phyloP scores from a whole-genome alignment of 2,888 invertebrate genomes.

The Tortrix viridana region DNA sequence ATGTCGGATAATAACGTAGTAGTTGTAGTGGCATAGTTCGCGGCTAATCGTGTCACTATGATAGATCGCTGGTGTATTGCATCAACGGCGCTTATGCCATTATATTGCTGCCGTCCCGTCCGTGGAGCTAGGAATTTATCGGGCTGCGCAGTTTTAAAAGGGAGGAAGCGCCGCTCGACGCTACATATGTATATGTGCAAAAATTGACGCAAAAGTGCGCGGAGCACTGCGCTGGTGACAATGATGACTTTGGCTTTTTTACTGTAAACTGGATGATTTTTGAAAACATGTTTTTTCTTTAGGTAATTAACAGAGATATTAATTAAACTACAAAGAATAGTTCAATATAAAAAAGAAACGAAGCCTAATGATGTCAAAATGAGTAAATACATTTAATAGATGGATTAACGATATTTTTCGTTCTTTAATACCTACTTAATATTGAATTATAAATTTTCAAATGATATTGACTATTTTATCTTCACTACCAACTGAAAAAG shows the following conservation, averaged over 20 bases:
- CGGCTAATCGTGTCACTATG: constrained; percentile 41
- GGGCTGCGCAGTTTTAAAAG: neutral
- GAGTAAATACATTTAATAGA: too few relatives aligned
- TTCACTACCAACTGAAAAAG: neutral
- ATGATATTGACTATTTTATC: too few relatives aligned
- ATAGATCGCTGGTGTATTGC: constrained; percentile 37
- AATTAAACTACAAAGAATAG: too few relatives aligned
- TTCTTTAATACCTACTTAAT: too few relatives aligned
- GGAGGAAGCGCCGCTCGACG: constrained; percentile 1
- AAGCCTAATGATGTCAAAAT: too few relatives aligned
- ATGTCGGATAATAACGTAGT: neutral
- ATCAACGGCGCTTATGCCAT: constrained; percentile 18
- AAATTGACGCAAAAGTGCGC: constrained; percentile 37
- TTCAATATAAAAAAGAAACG: too few relatives aligned
- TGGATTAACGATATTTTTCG: too few relatives aligned
- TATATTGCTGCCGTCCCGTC: neutral
- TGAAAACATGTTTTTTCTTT: too few relatives aligned
- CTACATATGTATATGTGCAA: constrained; percentile 30
- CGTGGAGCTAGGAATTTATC: neutral
- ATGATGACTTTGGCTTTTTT: constrained; percentile 4
- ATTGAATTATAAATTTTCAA: too few relatives aligned
- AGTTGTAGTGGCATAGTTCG: constrained; percentile 1
- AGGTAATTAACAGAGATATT: too few relatives aligned
- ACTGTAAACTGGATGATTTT: neutral
- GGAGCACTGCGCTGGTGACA: constrained; percentile 32